Conservation (phyloP, 1,140 invertebrate species). For the Drosophila athabasca region DNA sequence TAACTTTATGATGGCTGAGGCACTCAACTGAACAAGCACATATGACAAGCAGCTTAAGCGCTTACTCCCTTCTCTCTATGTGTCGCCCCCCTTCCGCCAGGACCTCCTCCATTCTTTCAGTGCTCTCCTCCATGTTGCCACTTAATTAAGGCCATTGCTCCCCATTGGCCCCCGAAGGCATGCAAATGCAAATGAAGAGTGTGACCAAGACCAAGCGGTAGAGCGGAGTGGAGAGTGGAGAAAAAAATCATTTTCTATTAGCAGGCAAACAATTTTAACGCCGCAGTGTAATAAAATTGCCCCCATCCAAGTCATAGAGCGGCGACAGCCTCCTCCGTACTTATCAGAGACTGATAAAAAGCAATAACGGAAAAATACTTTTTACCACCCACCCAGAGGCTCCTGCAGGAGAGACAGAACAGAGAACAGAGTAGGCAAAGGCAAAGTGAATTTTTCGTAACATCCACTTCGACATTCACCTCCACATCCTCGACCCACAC, state of each 20-base stretch:
- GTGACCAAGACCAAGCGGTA: constrained; percentile 6
- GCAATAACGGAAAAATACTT: constrained; percentile 76
- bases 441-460: constrained; percentile 71
- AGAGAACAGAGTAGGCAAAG: constrained; percentile 60
- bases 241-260: constrained; percentile 75
- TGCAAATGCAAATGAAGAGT: constrained; percentile 77
- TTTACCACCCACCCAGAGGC: constrained; percentile 47
- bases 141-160: constrained; percentile 78
- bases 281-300: constrained; percentile 74
- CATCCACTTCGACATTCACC: constrained; percentile 11
- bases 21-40: constrained; percentile 63
- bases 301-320: constrained; percentile 11
- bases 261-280: constrained; percentile 77
- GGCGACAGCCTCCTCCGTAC: constrained; percentile 42
- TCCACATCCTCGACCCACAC: constrained; percentile 12
- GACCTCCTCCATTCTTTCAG: too few species aligned
- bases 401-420: constrained; percentile 24
- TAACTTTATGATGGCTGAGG: constrained; percentile 67
- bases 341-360: constrained; percentile 77
- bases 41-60: constrained; percentile 52
- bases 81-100: neutral
- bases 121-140: constrained; percentile 38
- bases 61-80: neutral
- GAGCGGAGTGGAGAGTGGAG: constrained; percentile 11
- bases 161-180: constrained; percentile 49